Evolutionary conservation across 1,140 invertebrate genomes (phyloP).

Genomic region (Heliconius nattereri): DNA sequence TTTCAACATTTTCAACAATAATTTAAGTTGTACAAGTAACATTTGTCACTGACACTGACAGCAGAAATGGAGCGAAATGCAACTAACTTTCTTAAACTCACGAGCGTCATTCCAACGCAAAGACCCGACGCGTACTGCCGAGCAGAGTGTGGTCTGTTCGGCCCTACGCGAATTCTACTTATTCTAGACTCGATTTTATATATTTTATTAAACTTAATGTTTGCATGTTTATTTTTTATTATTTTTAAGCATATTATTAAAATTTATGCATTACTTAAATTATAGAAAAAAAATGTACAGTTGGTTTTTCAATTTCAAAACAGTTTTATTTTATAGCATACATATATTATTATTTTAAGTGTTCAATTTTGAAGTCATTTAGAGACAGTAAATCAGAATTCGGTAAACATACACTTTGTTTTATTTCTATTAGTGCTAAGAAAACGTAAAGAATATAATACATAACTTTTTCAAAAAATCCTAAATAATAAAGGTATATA

Average conservation of each 20-base stretch:
- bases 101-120: slow-evolving; percentile 51
- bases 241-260: background rate
- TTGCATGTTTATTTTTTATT: background rate
- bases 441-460: too few species aligned
- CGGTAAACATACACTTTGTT: too few species aligned
- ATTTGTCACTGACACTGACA: slow-evolving; percentile 43
- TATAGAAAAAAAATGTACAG: too few species aligned
- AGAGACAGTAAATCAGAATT: too few species aligned
- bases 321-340: too few species aligned
- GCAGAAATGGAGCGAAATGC: slow-evolving; percentile 52
- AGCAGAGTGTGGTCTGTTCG: slow-evolving; percentile 28
- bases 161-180: slow-evolving; percentile 36
- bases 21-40: slow-evolving; percentile 36
- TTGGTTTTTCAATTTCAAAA: too few species aligned
- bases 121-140: slow-evolving; percentile 59
- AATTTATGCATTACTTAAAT: too few species aligned
- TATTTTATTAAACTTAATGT: background rate
- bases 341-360: too few species aligned
- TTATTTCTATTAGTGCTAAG: too few species aligned
- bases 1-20: slow-evolving; percentile 42
- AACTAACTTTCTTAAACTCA: slow-evolving; percentile 46
- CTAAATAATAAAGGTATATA: background rate
- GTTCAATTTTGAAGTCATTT: too few species aligned
- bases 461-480: too few species aligned
- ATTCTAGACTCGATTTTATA: slow-evolving; percentile 15